Conservation (phyloP, 2,113 vertebrate genomes). For the Macrotis lagotis region DNA sequence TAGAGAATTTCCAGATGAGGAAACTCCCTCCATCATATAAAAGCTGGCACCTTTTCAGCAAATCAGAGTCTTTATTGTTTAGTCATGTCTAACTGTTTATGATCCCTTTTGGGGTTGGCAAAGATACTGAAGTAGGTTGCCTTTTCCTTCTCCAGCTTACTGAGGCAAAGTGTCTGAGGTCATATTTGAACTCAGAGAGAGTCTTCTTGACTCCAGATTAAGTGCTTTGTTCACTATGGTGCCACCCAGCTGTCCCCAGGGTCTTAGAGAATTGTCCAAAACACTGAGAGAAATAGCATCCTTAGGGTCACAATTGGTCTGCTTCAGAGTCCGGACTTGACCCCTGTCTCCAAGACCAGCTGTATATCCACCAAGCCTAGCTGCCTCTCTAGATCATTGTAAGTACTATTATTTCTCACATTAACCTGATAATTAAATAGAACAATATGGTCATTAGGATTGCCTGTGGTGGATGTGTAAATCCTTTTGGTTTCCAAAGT, state of each 20-base stretch:
- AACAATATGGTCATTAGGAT: constrained; percentile 21
- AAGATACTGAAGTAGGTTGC: not conserved
- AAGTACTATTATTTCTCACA: constrained; percentile 1
- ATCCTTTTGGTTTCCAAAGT: not conserved
- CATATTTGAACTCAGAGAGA: too few species aligned
- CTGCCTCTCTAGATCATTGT: not conserved
- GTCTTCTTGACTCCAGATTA: too few species aligned
- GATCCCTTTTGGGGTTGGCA: not conserved
- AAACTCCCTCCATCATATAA: not conserved
- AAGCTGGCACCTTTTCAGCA: not conserved
- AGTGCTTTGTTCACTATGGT: not conserved
- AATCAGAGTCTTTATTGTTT: not conserved
- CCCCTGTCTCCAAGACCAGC: not conserved
- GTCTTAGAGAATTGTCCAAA: not conserved
- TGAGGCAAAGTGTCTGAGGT: not conserved
- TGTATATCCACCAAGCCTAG: not conserved
- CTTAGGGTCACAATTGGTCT: not conserved
- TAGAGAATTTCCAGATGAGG: not conserved
- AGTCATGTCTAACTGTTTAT: not conserved
- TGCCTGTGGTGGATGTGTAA: not conserved
- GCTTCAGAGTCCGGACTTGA: not conserved
- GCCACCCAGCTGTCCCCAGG: not conserved
- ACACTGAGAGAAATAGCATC: not conserved
- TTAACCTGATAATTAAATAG: constrained; percentile 40
- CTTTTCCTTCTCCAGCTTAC: not conserved